phyloP scores from a whole-genome alignment of 1,140 invertebrate genomes.

The Harpegnathos saltator region DNA sequence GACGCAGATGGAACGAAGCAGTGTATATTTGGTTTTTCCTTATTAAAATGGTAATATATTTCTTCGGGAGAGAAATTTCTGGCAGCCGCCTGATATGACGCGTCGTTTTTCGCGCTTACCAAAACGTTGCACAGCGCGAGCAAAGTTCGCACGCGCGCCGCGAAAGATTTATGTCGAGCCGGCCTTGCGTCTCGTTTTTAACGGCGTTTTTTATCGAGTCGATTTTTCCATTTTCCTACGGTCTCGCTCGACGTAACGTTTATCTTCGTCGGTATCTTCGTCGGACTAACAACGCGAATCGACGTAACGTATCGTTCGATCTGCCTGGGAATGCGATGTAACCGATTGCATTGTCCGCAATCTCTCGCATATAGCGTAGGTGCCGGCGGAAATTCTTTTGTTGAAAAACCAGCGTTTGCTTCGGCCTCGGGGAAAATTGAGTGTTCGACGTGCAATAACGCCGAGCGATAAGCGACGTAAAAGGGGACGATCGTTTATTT shows the following conservation, averaged over 20 bases:
- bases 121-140: not conserved
- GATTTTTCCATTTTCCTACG: constrained; percentile 13
- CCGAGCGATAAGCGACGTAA: too few relatives aligned
- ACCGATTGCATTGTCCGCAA: not conserved
- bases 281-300: not conserved
- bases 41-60: too few relatives aligned
- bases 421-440: not conserved
- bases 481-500: too few relatives aligned
- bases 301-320: constrained; percentile 1
- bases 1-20: too few relatives aligned
- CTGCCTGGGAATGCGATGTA: not conserved
- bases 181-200: not conserved
- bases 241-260: constrained; percentile 1
- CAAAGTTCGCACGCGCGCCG: not conserved
- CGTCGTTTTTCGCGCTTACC: not conserved
- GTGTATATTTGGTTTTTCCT: too few relatives aligned
- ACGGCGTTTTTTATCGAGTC: not conserved
- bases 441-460: not conserved
- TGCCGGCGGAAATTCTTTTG: constrained; percentile 7
- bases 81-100: too few relatives aligned
- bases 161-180: not conserved
- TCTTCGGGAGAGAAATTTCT: too few relatives aligned
- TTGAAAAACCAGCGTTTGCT: not conserved
- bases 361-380: not conserved
- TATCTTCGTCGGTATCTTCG: not conserved